Conservation (phyloP, 2,113 vertebrate species). For the Boulengeromyrus knoepffleri region DNA sequence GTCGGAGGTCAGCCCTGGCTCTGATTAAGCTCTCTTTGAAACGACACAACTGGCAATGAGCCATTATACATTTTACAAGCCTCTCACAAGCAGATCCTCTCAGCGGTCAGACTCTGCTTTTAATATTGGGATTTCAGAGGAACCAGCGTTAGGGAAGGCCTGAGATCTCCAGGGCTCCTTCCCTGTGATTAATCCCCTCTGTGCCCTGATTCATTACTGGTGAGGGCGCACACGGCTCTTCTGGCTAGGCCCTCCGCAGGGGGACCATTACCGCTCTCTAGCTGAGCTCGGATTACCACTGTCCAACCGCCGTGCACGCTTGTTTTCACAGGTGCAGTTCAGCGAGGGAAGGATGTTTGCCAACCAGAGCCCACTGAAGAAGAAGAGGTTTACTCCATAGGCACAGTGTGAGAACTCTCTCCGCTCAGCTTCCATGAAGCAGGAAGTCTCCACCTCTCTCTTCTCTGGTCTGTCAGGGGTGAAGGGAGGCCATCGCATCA, state of each 20-base stretch:
- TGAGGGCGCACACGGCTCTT: slow-evolving; percentile 75
- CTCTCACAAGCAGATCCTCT: slow-evolving; percentile 50
- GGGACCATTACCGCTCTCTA: slow-evolving; percentile 84
- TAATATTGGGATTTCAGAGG: slow-evolving; percentile 79
- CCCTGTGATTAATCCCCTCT: slow-evolving; percentile 91
- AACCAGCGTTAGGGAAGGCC: slow-evolving; percentile 68
- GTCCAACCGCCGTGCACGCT: slow-evolving; percentile 70
- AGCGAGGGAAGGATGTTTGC: slow-evolving; percentile 69
- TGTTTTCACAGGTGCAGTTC: slow-evolving; percentile 98
- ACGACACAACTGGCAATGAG: not conserved
- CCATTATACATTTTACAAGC: slow-evolving; percentile 12
- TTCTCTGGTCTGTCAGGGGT: not conserved
- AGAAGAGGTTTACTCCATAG: slow-evolving; percentile 61
- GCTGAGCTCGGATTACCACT: slow-evolving; percentile 84
- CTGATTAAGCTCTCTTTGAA: slow-evolving; percentile 1
- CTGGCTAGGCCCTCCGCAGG: slow-evolving; percentile 68
- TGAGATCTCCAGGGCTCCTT: slow-evolving; percentile 92
- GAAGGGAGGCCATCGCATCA: not conserved
- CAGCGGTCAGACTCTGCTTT: slow-evolving; percentile 68
- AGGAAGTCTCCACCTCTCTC: not conserved
- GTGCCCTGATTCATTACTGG: slow-evolving; percentile 97
- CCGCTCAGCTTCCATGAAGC: not conserved
- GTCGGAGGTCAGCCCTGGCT: not conserved
- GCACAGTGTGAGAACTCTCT: not conserved
- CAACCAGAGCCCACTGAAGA: slow-evolving; percentile 73